Evolutionary conservation across 2,797 vertebrate genomes (phyloP).

Genomic region (Siniperca scherzeri): DNA sequence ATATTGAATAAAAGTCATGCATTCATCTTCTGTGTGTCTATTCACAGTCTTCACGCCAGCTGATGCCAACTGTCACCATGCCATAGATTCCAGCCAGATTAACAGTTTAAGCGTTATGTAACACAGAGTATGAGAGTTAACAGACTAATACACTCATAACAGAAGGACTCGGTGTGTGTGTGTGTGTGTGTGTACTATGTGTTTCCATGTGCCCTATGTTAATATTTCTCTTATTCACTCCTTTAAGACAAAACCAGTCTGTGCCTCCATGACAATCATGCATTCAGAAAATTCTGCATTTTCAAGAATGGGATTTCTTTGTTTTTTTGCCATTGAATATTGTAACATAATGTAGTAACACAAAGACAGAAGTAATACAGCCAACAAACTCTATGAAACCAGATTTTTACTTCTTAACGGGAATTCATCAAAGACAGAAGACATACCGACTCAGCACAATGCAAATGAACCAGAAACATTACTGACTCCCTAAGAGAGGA

Average conservation of each 20-base stretch:
- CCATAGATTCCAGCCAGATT: constrained; percentile 56
- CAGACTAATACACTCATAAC: constrained; percentile 45
- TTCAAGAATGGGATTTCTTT: neutral
- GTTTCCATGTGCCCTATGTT: constrained; percentile 16
- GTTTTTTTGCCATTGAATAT: neutral
- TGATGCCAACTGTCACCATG: constrained; percentile 57
- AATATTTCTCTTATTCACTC: constrained; percentile 7
- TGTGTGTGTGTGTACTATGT: constrained; percentile 20
- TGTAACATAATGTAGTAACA: neutral
- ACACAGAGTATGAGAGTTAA: constrained; percentile 53
- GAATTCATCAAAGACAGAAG: neutral
- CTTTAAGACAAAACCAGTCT: neutral
- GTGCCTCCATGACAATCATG: neutral
- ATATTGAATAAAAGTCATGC: constrained; percentile 46
- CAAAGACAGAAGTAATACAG: neutral
- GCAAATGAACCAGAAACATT: constrained; percentile 15
- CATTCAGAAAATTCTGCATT: neutral
- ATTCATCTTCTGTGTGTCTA: constrained; percentile 25
- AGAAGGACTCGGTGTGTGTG: constrained; percentile 2
- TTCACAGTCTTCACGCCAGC: constrained; percentile 51
- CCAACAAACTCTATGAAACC: neutral
- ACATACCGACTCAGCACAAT: constrained; percentile 4
- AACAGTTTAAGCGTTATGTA: constrained; percentile 60
- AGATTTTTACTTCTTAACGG: neutral
- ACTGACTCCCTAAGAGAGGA: constrained; percentile 39